Conservation (phyloP, 2,113 vertebrate genomes). For the Microtus montanus region DNA sequence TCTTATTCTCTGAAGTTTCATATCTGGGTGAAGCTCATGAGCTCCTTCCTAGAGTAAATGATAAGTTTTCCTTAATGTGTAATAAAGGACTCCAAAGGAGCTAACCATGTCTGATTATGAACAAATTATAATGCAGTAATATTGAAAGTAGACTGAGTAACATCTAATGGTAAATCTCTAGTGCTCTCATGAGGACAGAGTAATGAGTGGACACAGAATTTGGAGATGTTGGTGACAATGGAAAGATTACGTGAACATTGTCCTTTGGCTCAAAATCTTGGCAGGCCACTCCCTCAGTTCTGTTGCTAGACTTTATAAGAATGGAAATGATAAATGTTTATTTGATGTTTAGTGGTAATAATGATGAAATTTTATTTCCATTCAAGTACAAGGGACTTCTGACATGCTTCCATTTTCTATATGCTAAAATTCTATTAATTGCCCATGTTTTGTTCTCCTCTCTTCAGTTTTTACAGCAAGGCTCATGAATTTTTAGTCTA, state of each 20-base stretch:
- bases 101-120: background rate
- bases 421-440: background rate
- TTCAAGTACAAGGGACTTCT: background rate
- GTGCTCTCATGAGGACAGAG: background rate
- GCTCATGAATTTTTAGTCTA: constrained; percentile 19
- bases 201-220: background rate
- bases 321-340: constrained; percentile 22
- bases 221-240: background rate
- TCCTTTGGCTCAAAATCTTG: background rate
- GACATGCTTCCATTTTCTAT: background rate
- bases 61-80: background rate
- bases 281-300: background rate
- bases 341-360: background rate
- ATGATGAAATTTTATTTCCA: constrained; percentile 39
- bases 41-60: background rate
- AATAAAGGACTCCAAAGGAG: background rate
- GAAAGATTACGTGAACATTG: background rate
- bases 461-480: background rate
- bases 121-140: background rate
- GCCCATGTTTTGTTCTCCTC: background rate
- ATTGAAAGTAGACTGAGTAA: background rate
- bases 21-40: background rate
- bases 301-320: background rate
- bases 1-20: constrained; percentile 19
- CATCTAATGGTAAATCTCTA: background rate